phyloP scores from a whole-genome alignment of 1,140 invertebrate species.

The Drosophila melanica region DNA sequence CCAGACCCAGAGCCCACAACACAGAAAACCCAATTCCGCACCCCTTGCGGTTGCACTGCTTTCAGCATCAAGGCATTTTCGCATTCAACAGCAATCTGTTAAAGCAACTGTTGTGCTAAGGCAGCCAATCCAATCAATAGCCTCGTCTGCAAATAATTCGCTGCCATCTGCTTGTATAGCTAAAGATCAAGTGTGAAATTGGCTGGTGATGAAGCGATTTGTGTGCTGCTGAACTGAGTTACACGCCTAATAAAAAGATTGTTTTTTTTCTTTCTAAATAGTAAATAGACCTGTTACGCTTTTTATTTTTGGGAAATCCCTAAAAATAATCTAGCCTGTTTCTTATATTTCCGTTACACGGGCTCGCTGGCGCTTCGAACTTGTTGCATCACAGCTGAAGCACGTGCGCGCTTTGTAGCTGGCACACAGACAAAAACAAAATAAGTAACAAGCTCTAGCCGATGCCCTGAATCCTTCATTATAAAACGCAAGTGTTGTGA shows the following conservation, averaged over 20 bases:
- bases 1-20: constrained; percentile 25
- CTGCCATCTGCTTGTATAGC: constrained; percentile 1
- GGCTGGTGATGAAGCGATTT: too few species aligned
- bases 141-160: background rate
- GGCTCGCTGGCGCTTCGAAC: background rate
- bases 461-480: too few species aligned
- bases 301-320: background rate
- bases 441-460: too few species aligned
- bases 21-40: background rate
- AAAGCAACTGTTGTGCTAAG: constrained; percentile 20
- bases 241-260: too few species aligned
- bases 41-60: constrained; percentile 19
- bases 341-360: background rate
- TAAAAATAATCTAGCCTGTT: background rate
- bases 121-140: background rate
- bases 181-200: too few species aligned
- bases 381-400: constrained; percentile 9
- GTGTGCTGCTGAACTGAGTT: too few species aligned
- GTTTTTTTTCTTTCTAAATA: too few species aligned
- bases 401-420: constrained; percentile 6
- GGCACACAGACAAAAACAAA: background rate
- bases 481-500: too few species aligned
- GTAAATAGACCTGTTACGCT: background rate
- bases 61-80: constrained; percentile 19
- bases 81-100: constrained; percentile 39